These are phyloP conservation scores for Echinops telfairi DNA, from an alignment of 2,113 vertebrate species.

Conservation along the genomic window DNA sequence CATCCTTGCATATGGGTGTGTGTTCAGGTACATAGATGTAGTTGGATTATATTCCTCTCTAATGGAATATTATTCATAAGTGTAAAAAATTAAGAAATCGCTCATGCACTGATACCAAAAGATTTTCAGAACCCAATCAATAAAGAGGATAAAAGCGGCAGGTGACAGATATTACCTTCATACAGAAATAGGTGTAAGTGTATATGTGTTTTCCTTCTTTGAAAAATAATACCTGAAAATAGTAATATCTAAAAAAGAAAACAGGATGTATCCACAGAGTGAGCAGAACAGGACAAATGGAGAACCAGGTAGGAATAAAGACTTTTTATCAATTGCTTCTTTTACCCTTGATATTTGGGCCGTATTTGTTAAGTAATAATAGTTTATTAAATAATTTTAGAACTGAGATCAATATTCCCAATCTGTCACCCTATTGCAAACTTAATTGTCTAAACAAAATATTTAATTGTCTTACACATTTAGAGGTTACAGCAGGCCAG, in stretches of 20 bases:
- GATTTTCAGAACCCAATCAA: too few species aligned
- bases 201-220: background rate
- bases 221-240: background rate
- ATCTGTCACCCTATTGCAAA: background rate
- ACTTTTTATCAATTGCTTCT: background rate
- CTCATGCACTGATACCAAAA: too few species aligned
- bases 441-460: conserved; percentile 31
- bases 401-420: background rate
- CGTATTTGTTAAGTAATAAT: background rate
- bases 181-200: background rate
- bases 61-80: too few species aligned
- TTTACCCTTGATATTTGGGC: background rate
- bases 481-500: background rate
- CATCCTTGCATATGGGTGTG: too few species aligned
- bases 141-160: too few species aligned
- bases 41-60: too few species aligned
- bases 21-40: too few species aligned
- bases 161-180: background rate
- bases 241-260: background rate
- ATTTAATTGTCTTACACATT: background rate
- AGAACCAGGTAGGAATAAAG: background rate
- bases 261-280: background rate
- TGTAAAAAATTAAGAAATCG: too few species aligned
- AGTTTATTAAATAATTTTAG: conserved; percentile 2
- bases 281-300: background rate